These are phyloP conservation scores for Falco punctatus DNA, from an alignment of 2,113 vertebrate species.

Conservation along the genomic window DNA sequence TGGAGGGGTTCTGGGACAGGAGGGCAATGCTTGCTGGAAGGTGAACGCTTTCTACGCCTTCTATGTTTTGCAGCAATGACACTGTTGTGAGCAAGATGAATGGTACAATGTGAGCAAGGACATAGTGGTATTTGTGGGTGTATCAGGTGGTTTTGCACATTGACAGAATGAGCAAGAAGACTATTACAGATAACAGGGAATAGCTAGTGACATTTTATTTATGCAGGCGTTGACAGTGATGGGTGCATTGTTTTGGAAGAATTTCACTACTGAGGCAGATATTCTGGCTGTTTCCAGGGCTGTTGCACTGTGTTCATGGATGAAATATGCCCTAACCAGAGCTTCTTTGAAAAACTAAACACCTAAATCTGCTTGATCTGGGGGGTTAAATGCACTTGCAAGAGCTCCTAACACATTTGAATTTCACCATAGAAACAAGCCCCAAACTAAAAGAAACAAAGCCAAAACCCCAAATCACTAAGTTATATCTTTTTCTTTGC, in stretches of 20 bases:
- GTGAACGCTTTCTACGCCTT: not conserved
- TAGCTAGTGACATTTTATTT: not conserved
- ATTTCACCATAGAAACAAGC: not conserved
- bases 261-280: not conserved
- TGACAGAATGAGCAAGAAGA: not conserved
- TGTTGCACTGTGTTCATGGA: not conserved
- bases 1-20: not conserved
- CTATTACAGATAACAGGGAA: not conserved
- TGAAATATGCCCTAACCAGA: not conserved
- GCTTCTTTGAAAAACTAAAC: not conserved
- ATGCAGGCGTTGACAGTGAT: not conserved
- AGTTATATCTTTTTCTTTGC: not conserved
- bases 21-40: not conserved
- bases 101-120: not conserved
- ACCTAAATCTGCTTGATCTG: not conserved
- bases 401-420: not conserved
- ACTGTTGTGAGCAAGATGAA: not conserved
- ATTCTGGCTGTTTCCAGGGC: not conserved
- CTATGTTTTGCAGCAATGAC: not conserved
- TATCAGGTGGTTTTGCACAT: not conserved
- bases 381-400: not conserved
- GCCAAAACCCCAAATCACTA: not conserved
- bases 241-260: not conserved
- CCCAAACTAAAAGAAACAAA: not conserved
- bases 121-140: not conserved